Conservation (phyloP, 2,797 vertebrate species). For the Gadopsis bispinosus region DNA sequence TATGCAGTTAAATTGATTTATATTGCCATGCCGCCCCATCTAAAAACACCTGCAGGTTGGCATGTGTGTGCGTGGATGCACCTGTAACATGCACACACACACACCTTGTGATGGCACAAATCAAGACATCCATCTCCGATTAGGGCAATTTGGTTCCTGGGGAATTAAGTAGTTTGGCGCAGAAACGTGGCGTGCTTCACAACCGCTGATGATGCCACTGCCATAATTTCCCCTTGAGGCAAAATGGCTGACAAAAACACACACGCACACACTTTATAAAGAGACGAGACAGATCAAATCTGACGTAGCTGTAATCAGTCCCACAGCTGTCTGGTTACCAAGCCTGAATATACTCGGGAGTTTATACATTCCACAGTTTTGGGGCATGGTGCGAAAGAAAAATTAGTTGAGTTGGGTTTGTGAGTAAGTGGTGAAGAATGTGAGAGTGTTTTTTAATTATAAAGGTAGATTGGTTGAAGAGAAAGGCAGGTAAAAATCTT, state of each 20-base stretch:
- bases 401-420: background rate
- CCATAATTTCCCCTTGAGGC: conserved; percentile 30
- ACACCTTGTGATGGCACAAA: conserved; percentile 41
- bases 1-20: conserved; percentile 46
- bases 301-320: conserved; percentile 72
- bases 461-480: background rate
- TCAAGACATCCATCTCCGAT: conserved; percentile 68
- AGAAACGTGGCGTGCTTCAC: conserved; percentile 29
- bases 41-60: background rate
- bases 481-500: background rate
- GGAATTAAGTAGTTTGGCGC: conserved; percentile 68
- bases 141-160: conserved; percentile 55
- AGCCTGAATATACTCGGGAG: conserved; percentile 37
- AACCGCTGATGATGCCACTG: conserved; percentile 23
- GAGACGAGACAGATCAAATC: conserved; percentile 64
- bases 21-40: conserved; percentile 2
- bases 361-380: conserved; percentile 26
- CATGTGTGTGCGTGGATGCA: background rate
- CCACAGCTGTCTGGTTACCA: conserved; percentile 60
- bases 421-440: too few relatives aligned
- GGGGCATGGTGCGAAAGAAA: background rate
- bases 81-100: conserved; percentile 2
- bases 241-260: conserved; percentile 43
- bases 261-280: conserved; percentile 38
- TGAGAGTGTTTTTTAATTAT: background rate